These are phyloP conservation scores for Bactericera cockerelli DNA, from an alignment of 1,140 invertebrate species.

Conservation along the genomic window DNA sequence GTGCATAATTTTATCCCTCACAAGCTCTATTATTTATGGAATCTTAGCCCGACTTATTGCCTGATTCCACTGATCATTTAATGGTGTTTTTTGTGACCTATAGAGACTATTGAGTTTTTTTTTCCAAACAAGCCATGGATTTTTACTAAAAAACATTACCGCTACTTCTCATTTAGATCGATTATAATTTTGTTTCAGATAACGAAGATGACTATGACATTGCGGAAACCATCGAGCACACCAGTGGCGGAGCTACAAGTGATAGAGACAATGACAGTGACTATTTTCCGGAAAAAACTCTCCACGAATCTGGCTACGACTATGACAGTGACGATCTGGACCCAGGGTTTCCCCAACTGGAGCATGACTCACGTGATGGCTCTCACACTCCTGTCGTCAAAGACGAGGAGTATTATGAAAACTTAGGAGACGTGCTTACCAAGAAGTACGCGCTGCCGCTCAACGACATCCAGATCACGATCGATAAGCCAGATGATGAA, in stretches of 20 bases:
- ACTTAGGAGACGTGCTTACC: background rate
- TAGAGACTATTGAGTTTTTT: no score
- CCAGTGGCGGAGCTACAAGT: background rate
- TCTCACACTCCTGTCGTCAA: background rate
- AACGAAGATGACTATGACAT: slow-evolving; percentile 10
- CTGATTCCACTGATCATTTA: no score
- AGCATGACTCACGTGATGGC: background rate
- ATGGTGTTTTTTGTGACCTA: no score
- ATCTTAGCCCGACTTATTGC: no score
- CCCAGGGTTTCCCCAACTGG: background rate
- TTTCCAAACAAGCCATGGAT: no score
- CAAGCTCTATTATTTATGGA: no score
- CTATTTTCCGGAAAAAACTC: background rate
- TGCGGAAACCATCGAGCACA: background rate
- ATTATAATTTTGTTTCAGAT: background rate
- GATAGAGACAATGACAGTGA: background rate
- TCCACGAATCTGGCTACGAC: background rate
- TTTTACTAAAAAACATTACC: no score
- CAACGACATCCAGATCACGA: background rate
- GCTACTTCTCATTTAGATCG: no score
- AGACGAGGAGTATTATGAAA: background rate
- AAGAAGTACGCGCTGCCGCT: background rate
- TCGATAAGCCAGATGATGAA: slow-evolving; percentile 24
- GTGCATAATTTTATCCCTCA: no score
- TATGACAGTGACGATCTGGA: background rate